These are phyloP conservation scores for Halcyon smyrnensis DNA, from an alignment of 2,797 vertebrate genomes.

Conservation along the genomic window DNA sequence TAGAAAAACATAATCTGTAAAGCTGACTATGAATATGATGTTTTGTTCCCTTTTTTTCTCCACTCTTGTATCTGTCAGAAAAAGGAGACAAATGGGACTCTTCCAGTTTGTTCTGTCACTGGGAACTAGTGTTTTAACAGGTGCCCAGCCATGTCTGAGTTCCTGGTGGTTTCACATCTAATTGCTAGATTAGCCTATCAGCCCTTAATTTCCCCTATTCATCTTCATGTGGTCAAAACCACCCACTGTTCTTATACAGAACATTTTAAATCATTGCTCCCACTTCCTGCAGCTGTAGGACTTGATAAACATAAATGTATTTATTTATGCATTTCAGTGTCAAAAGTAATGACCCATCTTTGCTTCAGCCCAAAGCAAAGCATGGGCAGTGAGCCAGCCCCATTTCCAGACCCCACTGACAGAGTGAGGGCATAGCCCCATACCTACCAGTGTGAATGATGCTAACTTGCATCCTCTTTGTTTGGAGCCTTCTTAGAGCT, in stretches of 20 bases:
- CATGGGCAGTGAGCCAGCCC: background rate
- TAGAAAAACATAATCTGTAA: background rate
- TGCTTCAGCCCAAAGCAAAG: background rate
- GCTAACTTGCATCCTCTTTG: background rate
- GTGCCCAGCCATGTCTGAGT: background rate
- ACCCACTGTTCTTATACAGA: background rate
- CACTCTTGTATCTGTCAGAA: background rate
- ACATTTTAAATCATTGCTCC: background rate
- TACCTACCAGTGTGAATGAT: accelerated
- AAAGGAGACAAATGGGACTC: background rate
- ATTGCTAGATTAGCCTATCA: background rate
- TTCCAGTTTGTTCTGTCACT: background rate
- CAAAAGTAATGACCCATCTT: background rate
- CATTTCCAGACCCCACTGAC: background rate
- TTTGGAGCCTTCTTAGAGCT: background rate
- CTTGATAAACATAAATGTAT: background rate
- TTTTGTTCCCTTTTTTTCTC: background rate
- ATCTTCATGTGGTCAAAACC: background rate
- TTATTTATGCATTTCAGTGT: background rate
- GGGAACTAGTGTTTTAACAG: background rate
- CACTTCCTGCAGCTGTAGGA: background rate
- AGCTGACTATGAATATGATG: background rate
- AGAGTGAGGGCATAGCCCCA: background rate
- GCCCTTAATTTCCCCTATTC: background rate
- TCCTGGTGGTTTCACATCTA: background rate